Conservation (phyloP, 2,888 invertebrate genomes). For the Gymnosoma rotundatum region DNA sequence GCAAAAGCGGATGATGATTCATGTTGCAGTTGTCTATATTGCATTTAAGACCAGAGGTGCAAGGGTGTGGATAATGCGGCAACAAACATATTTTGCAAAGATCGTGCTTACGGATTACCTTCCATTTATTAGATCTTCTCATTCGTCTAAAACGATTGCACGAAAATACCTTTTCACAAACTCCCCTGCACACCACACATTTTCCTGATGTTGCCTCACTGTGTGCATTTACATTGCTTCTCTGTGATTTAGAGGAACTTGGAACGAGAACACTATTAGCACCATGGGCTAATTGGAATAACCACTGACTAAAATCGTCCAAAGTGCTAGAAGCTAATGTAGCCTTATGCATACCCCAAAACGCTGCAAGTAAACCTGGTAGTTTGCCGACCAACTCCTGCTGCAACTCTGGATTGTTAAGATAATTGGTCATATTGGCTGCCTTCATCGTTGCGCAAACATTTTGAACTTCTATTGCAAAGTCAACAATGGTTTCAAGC, state of each 20-base stretch:
- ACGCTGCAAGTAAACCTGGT: neutral
- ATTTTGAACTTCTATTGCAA: no score
- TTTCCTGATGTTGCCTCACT: neutral
- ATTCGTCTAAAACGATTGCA: conserved; percentile 44
- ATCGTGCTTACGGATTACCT: conserved; percentile 40
- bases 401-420: conserved; percentile 60
- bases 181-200: conserved; percentile 14
- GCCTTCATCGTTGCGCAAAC: conserved; percentile 60
- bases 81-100: conserved; percentile 57
- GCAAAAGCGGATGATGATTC: conserved; percentile 18
- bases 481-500: neutral
- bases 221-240: conserved; percentile 39
- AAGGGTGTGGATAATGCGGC: conserved; percentile 35
- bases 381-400: neutral
- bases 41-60: conserved; percentile 37
- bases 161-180: conserved; percentile 26
- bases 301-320: neutral
- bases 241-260: no score
- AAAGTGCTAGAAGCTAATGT: neutral
- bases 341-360: conserved; percentile 6
- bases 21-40: conserved; percentile 30
- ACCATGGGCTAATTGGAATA: conserved; percentile 2
- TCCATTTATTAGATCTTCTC: conserved; percentile 24
- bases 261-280: no score
- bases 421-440: conserved; percentile 43